phyloP scores from a whole-genome alignment of 2,888 invertebrate genomes.

The Athalia rosae region DNA sequence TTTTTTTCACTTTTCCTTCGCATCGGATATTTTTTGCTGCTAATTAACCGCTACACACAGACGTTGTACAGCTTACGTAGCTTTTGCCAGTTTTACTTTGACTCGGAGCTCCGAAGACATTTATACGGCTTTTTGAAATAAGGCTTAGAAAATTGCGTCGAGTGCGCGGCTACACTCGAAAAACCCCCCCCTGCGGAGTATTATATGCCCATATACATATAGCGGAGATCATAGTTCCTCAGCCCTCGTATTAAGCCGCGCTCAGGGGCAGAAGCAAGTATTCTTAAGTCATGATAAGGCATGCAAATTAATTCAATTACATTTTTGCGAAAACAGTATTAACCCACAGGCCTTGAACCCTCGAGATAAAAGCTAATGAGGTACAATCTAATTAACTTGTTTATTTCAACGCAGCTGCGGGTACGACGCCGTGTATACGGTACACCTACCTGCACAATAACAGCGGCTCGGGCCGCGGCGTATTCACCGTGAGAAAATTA shows the following conservation, averaged over 20 bases:
- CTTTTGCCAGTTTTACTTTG: too few relatives aligned
- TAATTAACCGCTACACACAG: too few relatives aligned
- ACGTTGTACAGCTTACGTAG: too few relatives aligned
- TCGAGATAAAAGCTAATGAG: constrained; percentile 34
- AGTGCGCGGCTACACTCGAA: too few relatives aligned
- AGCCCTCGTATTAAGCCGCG: neutral
- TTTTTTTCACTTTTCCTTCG: neutral
- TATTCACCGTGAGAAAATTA: neutral
- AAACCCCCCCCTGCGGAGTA: too few relatives aligned
- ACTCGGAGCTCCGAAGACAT: too few relatives aligned
- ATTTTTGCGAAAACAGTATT: constrained; percentile 27
- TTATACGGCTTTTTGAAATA: too few relatives aligned
- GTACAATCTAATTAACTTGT: constrained; percentile 26
- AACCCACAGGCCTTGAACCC: constrained; percentile 10
- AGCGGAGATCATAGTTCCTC: constrained; percentile 24
- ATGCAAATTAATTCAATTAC: constrained; percentile 37
- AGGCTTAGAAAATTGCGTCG: too few relatives aligned
- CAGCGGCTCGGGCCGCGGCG: neutral
- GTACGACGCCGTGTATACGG: constrained; percentile 4
- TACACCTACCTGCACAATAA: neutral
- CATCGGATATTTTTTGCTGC: neutral
- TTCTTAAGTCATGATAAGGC: constrained; percentile 29
- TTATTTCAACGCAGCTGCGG: constrained; percentile 10
- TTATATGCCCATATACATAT: neutral
- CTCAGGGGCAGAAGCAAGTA: neutral